Evolutionary conservation across 2,113 vertebrate genomes (phyloP).

Genomic region (Dicaeum eximium): DNA sequence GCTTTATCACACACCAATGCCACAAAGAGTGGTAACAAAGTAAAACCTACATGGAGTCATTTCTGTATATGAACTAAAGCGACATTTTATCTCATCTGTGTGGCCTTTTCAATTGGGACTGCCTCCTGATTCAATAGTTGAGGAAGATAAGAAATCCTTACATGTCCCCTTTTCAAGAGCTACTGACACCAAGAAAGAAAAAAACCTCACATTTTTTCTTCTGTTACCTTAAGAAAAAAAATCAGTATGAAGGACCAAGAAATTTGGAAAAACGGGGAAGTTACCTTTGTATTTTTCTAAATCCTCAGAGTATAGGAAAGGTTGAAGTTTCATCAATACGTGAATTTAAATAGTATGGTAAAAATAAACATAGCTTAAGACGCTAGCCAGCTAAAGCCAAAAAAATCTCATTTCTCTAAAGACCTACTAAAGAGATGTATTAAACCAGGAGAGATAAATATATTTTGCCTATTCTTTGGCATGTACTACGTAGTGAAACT

Average conservation of each 20-base stretch:
- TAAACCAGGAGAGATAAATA: background rate
- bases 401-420: background rate
- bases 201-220: background rate
- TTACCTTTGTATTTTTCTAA: background rate
- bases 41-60: background rate
- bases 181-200: background rate
- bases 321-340: background rate
- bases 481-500: rapidly evolving
- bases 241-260: background rate
- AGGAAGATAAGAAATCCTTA: background rate
- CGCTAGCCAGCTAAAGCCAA: background rate
- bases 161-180: background rate
- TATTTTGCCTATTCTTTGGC: background rate
- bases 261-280: background rate
- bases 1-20: background rate
- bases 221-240: background rate
- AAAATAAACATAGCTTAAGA: background rate
- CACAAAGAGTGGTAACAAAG: background rate
- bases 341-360: background rate
- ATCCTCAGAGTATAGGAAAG: background rate
- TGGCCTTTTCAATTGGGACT: background rate
- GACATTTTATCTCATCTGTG: background rate
- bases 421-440: background rate
- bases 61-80: background rate
- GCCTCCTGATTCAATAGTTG: background rate